phyloP scores from a whole-genome alignment of 2,888 invertebrate species.

The Lucinisca nassula region DNA sequence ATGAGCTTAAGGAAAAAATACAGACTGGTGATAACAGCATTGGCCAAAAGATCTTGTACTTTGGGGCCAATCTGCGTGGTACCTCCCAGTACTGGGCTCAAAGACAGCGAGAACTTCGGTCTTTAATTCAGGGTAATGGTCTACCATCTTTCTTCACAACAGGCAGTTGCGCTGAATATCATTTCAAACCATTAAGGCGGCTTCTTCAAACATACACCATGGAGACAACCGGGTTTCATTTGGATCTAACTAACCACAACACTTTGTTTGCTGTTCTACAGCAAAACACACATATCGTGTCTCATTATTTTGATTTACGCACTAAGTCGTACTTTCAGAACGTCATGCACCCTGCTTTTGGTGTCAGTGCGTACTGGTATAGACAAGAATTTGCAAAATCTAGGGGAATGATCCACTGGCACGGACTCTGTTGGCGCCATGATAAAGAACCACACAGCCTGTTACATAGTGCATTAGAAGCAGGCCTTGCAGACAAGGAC shows the following conservation, averaged over 20 bases:
- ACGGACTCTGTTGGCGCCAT: constrained; percentile 70
- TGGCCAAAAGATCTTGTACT: constrained; percentile 48
- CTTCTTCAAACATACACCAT: neutral
- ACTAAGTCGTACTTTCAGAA: constrained; percentile 67
- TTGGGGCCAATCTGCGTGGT: constrained; percentile 48
- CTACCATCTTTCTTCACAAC: constrained; percentile 55
- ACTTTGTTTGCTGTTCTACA: constrained; percentile 7
- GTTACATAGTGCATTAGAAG: constrained; percentile 27
- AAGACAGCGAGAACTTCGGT: constrained; percentile 49
- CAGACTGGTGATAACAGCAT: constrained; percentile 25
- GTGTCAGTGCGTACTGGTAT: constrained; percentile 71
- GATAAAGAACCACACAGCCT: constrained; percentile 59
- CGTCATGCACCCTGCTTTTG: constrained; percentile 72
- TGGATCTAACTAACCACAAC: constrained; percentile 23
- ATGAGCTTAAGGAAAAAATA: constrained; percentile 22
- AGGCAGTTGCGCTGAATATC: constrained; percentile 44
- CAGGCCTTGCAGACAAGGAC: constrained; percentile 34
- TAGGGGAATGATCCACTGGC: constrained; percentile 72
- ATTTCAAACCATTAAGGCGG: neutral
- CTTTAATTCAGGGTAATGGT: constrained; percentile 67
- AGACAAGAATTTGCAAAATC: constrained; percentile 74
- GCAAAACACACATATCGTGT: neutral
- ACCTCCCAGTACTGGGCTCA: constrained; percentile 67
- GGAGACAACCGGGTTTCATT: constrained; percentile 13
- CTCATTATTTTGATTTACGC: constrained; percentile 69